Percentiles rank a stretch among this genome's conserved stretches.
These are phyloP conservation scores for Metacarcinus magister DNA, from an alignment of 2,888 invertebrate species.

Conservation along the genomic window DNA sequence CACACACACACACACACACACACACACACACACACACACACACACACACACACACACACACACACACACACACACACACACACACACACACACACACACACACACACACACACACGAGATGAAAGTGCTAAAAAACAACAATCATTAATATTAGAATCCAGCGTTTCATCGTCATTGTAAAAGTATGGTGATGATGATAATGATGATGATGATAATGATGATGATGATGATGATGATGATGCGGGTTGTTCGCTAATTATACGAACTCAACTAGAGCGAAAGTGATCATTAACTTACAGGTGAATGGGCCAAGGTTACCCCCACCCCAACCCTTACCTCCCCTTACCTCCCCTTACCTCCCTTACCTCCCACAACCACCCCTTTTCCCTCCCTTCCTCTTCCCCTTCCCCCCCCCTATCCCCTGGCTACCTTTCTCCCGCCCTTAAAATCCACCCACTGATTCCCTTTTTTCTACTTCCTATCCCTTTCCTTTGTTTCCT, in stretches of 20 bases:
- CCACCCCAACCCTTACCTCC: neutral
- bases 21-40: too few relatives aligned
- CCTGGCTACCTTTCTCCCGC: neutral
- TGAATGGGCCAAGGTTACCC: slow-evolving; percentile 12
- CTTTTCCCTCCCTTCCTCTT: neutral
- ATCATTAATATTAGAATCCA: too few relatives aligned
- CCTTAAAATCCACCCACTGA: neutral
- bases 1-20: slow-evolving; percentile 44
- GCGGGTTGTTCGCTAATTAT: neutral
- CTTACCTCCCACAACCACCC: neutral
- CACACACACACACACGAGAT: too few relatives aligned
- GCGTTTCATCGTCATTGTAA: neutral
- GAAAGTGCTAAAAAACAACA: too few relatives aligned
- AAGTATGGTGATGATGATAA: neutral
- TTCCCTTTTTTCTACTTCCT: neutral
- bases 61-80: too few relatives aligned
- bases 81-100: too few relatives aligned
- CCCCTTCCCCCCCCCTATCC: neutral
- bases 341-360: neutral
- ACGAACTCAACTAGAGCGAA: neutral
- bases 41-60: too few relatives aligned
- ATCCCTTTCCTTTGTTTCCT: neutral
- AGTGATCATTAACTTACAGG: neutral
- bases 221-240: neutral
- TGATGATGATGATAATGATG: neutral